Evolutionary conservation across 2,888 invertebrate species (phyloP).

Genomic region (Eilema caniola): DNA sequence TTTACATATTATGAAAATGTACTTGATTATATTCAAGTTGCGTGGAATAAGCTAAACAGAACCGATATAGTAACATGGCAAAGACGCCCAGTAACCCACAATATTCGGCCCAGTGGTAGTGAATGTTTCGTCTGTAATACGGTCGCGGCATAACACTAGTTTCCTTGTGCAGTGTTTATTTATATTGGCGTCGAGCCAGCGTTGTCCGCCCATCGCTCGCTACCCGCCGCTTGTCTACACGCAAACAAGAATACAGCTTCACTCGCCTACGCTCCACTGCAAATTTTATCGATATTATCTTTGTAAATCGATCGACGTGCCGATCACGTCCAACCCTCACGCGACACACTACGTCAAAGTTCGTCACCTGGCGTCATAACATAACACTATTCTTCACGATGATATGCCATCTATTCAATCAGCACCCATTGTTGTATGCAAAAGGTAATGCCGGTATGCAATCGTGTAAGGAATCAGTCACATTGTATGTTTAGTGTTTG

Average conservation of each 20-base stretch:
- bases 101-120: conserved; percentile 84
- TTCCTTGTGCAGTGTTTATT: conserved; percentile 87
- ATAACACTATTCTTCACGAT: conserved; percentile 62
- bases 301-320: conserved; percentile 70
- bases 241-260: conserved; percentile 74
- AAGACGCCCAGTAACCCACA: conserved; percentile 84
- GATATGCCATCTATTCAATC: conserved; percentile 66
- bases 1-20: conserved; percentile 2
- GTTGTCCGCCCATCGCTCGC: conserved; percentile 79
- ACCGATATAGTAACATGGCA: conserved; percentile 43
- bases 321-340: conserved; percentile 66
- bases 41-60: conserved; percentile 43
- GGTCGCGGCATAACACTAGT: conserved; percentile 87
- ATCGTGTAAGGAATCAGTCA: conserved; percentile 39
- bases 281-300: conserved; percentile 71
- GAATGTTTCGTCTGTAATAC: conserved; percentile 86
- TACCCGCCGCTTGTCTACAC: conserved; percentile 71
- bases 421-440: conserved; percentile 70
- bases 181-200: conserved; percentile 82
- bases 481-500: conserved; percentile 31
- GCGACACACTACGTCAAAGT: conserved; percentile 71
- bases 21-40: conserved; percentile 19
- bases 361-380: conserved; percentile 78
- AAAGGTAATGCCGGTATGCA: conserved; percentile 62
- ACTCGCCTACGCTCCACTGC: conserved; percentile 72